Base-by-base conservation (phyloP, 2,113 vertebrate species). In the Setophaga coronata region DNA sequence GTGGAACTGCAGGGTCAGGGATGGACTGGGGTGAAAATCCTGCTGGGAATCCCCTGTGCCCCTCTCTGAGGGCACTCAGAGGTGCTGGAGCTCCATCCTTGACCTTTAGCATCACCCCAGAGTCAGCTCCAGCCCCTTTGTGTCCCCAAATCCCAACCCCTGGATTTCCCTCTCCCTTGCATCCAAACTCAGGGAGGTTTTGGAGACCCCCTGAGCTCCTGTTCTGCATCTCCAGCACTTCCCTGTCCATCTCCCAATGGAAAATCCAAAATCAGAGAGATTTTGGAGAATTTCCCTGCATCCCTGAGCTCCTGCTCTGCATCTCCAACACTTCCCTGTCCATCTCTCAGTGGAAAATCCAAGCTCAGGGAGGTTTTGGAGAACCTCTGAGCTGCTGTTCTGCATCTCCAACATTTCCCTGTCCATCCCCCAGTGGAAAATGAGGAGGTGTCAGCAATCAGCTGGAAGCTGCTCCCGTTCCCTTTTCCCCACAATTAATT, bases 1-100 rank as follows among this genome's bases (percentile, higher is more conserved):
- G 9, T 29, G 58, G 87, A 65, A 17, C n/a, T 17, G 58, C 24
- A 31, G 7, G 0, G 0, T 25, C 36, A 28, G 69, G 40, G 48
- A 6, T 6, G 9, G 81, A 6, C 7, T 3, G 0, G 1, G 66
- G 13, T 18, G 31, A 4, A 78, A 91, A 47, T 0, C 2, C 51
- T 14, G 56, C 48, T 79, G 84, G 87, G 24, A 47, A 19, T 31
- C 9, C 1, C 34, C 50, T 3, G 33, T 3, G 38, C 45, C 25
- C 40, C 26, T 16, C 64, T 34, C 31, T 0, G 61, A 28, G 56
- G 8, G 21, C 64, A 12, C 12, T 2, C 2, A 4, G 4, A 40
- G 43, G 15, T 2, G 16, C 2, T n/a, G 47, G 14, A 60, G 57
- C 57, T 42, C 25, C 70, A 29, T 3, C 76, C 20, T 9, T 7